phyloP scores from a whole-genome alignment of 2,113 vertebrate species.

The Plestiodon gilberti region DNA sequence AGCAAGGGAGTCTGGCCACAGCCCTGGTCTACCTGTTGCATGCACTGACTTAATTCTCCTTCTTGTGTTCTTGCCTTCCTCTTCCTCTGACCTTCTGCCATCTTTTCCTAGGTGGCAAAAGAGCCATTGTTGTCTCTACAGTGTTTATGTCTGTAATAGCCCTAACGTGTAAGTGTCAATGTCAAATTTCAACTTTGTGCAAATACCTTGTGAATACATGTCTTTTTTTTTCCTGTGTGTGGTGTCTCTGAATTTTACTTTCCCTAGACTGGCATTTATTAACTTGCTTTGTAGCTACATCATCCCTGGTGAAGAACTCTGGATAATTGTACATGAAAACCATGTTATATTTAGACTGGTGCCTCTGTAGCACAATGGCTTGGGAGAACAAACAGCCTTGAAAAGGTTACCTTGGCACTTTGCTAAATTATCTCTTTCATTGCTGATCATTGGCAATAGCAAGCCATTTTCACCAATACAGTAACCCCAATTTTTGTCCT shows the following conservation, averaged over 20 bases:
- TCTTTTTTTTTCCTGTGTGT: not conserved
- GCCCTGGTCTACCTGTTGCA: not conserved
- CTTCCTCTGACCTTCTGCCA: not conserved
- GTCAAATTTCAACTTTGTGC: not conserved
- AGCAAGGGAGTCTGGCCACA: no score
- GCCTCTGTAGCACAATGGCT: not conserved
- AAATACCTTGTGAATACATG: not conserved
- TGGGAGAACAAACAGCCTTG: not conserved
- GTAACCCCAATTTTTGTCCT: not conserved
- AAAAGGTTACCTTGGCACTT: constrained; percentile 22
- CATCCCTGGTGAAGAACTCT: not conserved
- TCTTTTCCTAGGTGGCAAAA: not conserved
- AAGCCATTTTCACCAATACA: constrained; percentile 9
- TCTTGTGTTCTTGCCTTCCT: constrained; percentile 3
- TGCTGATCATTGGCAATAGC: not conserved
- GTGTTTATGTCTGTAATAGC: not conserved
- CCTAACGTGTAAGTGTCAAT: not conserved
- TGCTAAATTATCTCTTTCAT: not conserved
- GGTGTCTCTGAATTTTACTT: not conserved
- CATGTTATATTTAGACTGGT: not conserved
- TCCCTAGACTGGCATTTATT: not conserved
- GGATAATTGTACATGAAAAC: not conserved
- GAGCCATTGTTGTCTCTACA: not conserved
- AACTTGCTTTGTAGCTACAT: not conserved
- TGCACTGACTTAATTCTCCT: not conserved